Base-by-base conservation (phyloP, 2,797 vertebrate genomes). In the Lindbergichthys nudifrons region DNA sequence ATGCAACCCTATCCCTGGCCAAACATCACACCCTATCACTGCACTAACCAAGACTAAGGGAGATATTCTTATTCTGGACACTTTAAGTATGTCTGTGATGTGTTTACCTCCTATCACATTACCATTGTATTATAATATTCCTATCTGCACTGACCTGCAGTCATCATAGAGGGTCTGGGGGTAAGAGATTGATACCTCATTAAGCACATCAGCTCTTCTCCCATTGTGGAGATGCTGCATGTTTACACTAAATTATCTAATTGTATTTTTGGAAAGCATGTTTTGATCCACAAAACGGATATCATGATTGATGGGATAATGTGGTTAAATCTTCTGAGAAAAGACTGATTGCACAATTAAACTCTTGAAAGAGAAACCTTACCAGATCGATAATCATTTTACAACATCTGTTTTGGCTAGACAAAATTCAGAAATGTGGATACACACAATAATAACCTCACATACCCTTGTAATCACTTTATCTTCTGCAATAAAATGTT, bases 1-100 rank as follows among this genome's bases (percentile, higher is more conserved):
- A 65, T 58, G 68, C 82, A 86, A 77, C 71, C 50, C 84, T 73
- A 67, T 86, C 85, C 80, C 76, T 90, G 58, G 50, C 21, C 72
- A 90, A 91, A 91, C 82, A 88, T 32, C 81, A 53, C 57, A 1
- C 56, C 77, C 75, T 5, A 72, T 42, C 48, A 5, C 21, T 57
- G 51, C 66, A 56, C 48, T 67, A 69, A 83, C 63, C 83, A 86
- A 89, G n/a, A n/a, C n/a, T n/a, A n/a, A 18, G 43, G 15, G 46
- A 65, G 14, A 73, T 84, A 14, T 46, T 47, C 21, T 66, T 65
- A 1, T 5, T 46, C n/a, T 48, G n/a, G 43, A 41, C 18, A 16
- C 59, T 68, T 65, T 67, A 0, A 51, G 30, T 47, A 12, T 60
- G 42, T 32, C n/a, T 61, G 18, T 61, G 53, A 65, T 68, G 68